A percentile compares a stretch with the other conserved stretches of the same genome.
phyloP scores from a whole-genome alignment of 2,113 vertebrate genomes.

The Nasalis larvatus region DNA sequence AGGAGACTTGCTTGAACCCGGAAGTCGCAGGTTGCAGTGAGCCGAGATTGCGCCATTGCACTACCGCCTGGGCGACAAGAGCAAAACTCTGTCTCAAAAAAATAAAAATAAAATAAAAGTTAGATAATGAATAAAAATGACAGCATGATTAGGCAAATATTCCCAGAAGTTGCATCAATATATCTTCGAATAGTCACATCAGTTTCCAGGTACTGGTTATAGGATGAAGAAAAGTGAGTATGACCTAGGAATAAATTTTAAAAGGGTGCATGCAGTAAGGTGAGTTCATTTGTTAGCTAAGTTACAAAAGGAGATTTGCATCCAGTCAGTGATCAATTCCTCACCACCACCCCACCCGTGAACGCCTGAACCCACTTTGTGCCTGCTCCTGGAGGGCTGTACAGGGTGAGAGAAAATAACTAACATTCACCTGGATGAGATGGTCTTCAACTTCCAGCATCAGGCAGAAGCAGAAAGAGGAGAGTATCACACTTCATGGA shows the following conservation, averaged over 20 bases:
- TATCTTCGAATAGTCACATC: neutral
- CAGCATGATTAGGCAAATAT: neutral
- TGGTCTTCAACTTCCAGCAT: neutral
- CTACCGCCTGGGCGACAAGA: too few species aligned
- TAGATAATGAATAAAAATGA: neutral
- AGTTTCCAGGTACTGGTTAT: neutral
- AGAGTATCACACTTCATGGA: neutral
- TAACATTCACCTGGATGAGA: neutral
- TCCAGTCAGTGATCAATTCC: neutral
- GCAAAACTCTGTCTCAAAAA: too few species aligned
- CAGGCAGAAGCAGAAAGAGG: neutral
- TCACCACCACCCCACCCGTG: rapidly evolving
- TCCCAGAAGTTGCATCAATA: neutral
- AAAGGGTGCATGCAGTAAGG: neutral
- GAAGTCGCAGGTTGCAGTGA: too few species aligned
- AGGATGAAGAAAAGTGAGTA: neutral
- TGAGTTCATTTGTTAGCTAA: neutral
- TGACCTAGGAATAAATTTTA: neutral
- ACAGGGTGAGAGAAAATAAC: neutral
- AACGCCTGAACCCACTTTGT: neutral
- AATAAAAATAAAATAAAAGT: neutral
- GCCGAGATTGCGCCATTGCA: too few species aligned
- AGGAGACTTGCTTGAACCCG: too few species aligned
- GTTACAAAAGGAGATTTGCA: neutral
- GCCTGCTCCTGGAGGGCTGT: neutral